Conservation (phyloP, 2,113 vertebrate species). For the Stictonetta naevosa region DNA sequence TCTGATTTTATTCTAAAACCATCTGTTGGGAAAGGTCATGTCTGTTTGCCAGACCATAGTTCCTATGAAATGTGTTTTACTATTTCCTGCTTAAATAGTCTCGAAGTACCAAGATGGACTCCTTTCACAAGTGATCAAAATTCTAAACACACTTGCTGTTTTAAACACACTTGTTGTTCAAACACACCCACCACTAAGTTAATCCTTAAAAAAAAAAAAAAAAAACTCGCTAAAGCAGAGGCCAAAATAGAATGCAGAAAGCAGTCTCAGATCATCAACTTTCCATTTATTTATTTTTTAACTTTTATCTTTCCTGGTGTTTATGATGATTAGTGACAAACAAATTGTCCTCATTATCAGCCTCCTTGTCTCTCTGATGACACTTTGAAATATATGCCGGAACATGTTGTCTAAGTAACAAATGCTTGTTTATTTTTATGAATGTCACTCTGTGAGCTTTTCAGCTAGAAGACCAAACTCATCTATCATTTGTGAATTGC, state of each 20-base stretch:
- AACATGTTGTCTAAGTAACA: background rate
- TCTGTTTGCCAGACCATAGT: background rate
- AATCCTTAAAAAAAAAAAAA: background rate
- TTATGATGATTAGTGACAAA: background rate
- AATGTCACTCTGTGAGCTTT: background rate
- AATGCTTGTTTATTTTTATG: conserved; percentile 11
- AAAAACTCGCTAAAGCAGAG: background rate
- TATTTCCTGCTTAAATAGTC: background rate
- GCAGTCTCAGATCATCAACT: background rate
- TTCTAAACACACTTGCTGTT: background rate
- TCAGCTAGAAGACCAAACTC: background rate
- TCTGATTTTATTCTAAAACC: background rate
- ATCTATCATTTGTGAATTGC: background rate
- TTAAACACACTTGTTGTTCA: background rate
- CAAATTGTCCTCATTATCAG: background rate
- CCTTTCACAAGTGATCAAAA: background rate
- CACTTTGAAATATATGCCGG: conserved; percentile 3
- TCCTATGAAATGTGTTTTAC: background rate
- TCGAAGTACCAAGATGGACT: background rate
- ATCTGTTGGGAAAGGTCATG: background rate
- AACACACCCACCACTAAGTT: background rate
- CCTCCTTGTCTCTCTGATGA: background rate
- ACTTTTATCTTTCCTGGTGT: background rate
- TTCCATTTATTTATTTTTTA: background rate
- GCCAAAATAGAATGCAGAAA: background rate